Conservation (phyloP, 2,113 vertebrate species). For the Morone chrysops region DNA sequence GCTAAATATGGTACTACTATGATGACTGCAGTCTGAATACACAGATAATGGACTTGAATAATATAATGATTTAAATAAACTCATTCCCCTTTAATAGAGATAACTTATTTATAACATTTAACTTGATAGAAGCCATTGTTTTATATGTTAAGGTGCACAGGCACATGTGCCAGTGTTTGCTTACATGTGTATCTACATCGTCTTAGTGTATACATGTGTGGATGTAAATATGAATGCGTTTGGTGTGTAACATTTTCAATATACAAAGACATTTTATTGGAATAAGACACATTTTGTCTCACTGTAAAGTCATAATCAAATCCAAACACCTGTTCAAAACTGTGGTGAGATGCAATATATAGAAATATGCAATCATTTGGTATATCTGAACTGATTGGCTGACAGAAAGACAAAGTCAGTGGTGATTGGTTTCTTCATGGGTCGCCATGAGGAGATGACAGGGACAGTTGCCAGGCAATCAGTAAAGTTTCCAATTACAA, state of each 20-base stretch:
- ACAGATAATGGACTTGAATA: background rate
- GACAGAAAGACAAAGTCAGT: background rate
- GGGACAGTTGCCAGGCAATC: slow-evolving; percentile 25
- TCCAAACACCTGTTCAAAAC: background rate
- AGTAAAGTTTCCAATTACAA: slow-evolving; percentile 7
- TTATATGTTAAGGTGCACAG: background rate
- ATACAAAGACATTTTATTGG: too few species aligned
- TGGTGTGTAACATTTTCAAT: background rate
- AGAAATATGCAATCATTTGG: background rate
- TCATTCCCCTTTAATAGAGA: too few species aligned
- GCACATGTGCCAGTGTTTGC: too few species aligned
- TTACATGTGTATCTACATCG: too few species aligned
- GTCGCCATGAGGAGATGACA: background rate
- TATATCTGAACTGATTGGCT: background rate
- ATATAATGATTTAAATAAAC: too few species aligned
- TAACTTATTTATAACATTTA: too few species aligned
- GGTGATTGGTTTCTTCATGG: slow-evolving; percentile 9
- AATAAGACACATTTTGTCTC: background rate
- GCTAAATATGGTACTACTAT: too few species aligned
- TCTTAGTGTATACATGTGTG: background rate
- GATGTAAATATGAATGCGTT: background rate
- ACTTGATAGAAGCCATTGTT: background rate
- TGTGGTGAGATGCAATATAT: background rate
- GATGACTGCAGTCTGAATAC: background rate
- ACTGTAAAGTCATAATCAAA: background rate